Evolutionary conservation across 2,113 vertebrate genomes (phyloP).

Genomic region (Pica pica): DNA sequence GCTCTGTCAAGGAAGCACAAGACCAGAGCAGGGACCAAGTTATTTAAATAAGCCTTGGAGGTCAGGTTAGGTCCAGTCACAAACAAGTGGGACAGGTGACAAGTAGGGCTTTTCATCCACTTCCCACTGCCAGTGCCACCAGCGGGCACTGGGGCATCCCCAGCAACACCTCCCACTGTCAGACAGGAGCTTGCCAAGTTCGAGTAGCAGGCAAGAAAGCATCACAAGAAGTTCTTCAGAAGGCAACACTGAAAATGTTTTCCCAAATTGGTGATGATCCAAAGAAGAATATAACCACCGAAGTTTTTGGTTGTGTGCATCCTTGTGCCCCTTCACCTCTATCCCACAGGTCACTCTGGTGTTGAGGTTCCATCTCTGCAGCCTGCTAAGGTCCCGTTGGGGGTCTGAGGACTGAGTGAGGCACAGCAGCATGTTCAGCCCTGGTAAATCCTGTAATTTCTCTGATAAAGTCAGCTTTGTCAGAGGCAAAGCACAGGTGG

Average conservation of each 20-base stretch:
- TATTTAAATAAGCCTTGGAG: neutral
- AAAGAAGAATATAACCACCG: neutral
- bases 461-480: neutral
- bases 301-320: neutral
- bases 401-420: neutral
- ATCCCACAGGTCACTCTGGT: neutral
- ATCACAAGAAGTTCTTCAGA: neutral
- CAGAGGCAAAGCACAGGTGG: neutral
- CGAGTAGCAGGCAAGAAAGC: neutral
- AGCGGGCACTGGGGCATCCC: neutral
- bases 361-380: accelerated
- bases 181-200: neutral
- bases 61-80: neutral
- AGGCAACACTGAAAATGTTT: neutral
- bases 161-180: neutral
- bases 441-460: neutral
- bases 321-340: neutral
- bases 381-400: accelerated
- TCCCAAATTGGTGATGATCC: neutral
- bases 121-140: neutral
- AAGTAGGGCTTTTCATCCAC: neutral
- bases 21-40: neutral
- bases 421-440: neutral
- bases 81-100: neutral
- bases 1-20: neutral